Evolutionary conservation across 2,113 vertebrate species (phyloP), one percentile per base, ranked within the genome.

Genomic region (Turdus rufiventris): DNA sequence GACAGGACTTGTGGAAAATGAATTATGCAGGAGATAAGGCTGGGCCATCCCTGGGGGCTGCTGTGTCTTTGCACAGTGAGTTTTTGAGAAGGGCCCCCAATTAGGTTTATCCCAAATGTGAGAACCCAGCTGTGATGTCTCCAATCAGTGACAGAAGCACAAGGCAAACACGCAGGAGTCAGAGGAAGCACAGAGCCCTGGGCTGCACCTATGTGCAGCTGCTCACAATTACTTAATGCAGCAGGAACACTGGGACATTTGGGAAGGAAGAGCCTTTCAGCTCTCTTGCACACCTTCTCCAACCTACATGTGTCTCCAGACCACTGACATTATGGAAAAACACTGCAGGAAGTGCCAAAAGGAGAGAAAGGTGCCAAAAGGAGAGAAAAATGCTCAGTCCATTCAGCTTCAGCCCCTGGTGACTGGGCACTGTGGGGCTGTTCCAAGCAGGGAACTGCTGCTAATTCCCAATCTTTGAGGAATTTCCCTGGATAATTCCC

Each of bases 351-450:
- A 53, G 51, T 11, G 28, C 54, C 18, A 20, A 33, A 33, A 33
- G 33, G 50, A 50, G 24, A 50, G 13, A 47, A 47, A 53, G 72
- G 73, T 11, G 38, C 48, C 82, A 56, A 92, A 77, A 45, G 53
- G 58, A 66, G 70, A 63, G 91, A 91, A 62, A 62, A 33, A 2
- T 26, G 72, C n/a, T 87, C 33, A 63, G 81, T 18, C 82, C 68
- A 75, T 63, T 53, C 78, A 82, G 94, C 88, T 89, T 80, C 94
- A 95, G 89, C 68, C 65, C 62, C 57, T 20, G 28, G 43, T 26
- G 20, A 33, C 24, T 24, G 20, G 48, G 66, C n/a, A 14, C 88
- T 54, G 76, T 42, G 51, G 45, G 60, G 76, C 78, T 82, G 67
- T 43, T 73, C 31, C 5, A 45, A 47, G 71, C 45, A 31, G 14